Conservation (phyloP, 2,797 vertebrate genomes). For the Momotus momota region DNA sequence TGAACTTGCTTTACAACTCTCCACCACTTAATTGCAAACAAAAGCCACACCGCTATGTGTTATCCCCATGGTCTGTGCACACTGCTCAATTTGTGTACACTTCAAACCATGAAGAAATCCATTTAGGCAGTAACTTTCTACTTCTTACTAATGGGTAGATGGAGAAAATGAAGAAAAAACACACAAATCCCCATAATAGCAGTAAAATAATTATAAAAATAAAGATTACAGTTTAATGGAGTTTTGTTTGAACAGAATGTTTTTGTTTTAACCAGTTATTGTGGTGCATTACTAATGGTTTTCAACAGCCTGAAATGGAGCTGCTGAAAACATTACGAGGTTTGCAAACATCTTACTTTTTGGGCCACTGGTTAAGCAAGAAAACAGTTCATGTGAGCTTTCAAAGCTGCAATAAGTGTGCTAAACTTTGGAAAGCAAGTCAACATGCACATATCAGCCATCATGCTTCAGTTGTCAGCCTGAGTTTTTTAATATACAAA, state of each 20-base stretch:
- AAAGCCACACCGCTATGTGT: background rate
- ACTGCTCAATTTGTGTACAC: background rate
- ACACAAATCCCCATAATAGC: background rate
- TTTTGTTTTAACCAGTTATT: conserved; percentile 48
- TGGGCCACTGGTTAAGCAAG: background rate
- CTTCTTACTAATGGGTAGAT: background rate
- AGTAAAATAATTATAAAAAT: conserved; percentile 27
- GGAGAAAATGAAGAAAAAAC: background rate
- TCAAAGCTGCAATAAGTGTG: background rate
- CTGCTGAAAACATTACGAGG: conserved; percentile 19
- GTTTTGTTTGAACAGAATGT: conserved; percentile 26
- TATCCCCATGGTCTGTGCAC: background rate
- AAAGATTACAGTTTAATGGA: conserved; percentile 41
- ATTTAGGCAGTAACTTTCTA: background rate
- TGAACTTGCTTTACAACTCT: background rate
- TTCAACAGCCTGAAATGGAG: conserved; percentile 9
- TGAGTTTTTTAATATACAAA: background rate
- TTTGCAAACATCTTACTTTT: background rate
- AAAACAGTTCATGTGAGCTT: background rate
- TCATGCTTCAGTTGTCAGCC: background rate
- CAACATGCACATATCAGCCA: background rate
- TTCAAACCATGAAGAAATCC: background rate
- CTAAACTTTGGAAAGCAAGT: background rate
- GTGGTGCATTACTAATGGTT: conserved; percentile 43
- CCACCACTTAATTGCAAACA: background rate